These are phyloP conservation scores for Gymnocypris eckloni DNA, from an alignment of 2,797 vertebrate species.

Conservation along the genomic window DNA sequence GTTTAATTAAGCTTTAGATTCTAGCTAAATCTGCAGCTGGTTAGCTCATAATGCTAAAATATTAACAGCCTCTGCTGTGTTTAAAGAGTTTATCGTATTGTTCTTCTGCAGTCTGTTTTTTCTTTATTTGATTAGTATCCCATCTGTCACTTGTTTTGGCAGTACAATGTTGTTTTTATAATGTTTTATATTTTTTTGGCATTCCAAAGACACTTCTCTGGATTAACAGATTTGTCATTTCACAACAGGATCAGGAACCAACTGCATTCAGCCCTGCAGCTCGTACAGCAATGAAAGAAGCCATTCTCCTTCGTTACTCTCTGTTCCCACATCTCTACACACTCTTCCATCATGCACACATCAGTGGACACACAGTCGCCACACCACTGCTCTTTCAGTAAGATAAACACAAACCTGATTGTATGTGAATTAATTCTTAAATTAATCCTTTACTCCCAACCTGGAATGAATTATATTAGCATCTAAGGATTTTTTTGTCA, in stretches of 20 bases:
- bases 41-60: neutral
- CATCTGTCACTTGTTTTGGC: slow-evolving; percentile 11
- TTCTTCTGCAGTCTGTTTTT: neutral
- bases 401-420: slow-evolving; percentile 59
- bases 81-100: neutral
- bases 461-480: too few species aligned
- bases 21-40: neutral
- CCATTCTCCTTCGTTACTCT: slow-evolving; percentile 84
- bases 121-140: neutral
- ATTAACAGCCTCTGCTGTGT: neutral
- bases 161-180: slow-evolving; percentile 11
- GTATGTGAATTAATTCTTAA: neutral
- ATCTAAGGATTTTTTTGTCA: neutral
- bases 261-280: slow-evolving; percentile 78
- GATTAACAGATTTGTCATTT: neutral
- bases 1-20: neutral
- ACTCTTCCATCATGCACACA: slow-evolving; percentile 85
- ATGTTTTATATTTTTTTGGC: neutral
- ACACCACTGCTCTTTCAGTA: slow-evolving; percentile 88
- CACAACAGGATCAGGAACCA: slow-evolving; percentile 83
- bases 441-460: neutral
- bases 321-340: slow-evolving; percentile 87
- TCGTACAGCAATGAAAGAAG: slow-evolving; percentile 81
- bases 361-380: slow-evolving; percentile 81
- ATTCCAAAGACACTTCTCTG: neutral